Evolutionary conservation across 2,113 vertebrate genomes (phyloP).

Genomic region (Aythya baeri): DNA sequence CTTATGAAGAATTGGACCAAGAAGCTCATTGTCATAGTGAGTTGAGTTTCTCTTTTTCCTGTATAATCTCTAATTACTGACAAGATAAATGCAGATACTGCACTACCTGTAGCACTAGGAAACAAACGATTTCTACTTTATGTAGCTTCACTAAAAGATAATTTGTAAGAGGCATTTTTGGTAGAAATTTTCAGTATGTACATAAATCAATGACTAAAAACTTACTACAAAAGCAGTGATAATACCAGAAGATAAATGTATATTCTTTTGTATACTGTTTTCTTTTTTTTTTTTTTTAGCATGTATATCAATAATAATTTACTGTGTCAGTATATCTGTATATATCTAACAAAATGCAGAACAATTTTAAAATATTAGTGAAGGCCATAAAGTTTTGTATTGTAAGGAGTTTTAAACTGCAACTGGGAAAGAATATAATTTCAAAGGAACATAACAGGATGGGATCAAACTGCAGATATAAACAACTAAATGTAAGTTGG

Average conservation of each 20-base stretch:
- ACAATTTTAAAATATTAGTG: neutral
- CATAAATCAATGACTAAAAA: neutral
- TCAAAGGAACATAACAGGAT: neutral
- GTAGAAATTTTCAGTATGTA: neutral
- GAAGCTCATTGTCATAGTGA: neutral
- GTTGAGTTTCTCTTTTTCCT: neutral
- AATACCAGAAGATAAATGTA: neutral
- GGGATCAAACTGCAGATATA: neutral
- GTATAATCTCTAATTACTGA: neutral
- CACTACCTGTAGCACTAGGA: neutral
- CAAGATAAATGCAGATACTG: neutral
- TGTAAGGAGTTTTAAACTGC: neutral
- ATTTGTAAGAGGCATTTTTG: neutral
- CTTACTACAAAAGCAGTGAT: neutral
- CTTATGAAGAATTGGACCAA: neutral
- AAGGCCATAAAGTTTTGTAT: neutral
- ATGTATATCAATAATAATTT: neutral
- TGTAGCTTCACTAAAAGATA: neutral
- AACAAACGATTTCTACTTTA: neutral
- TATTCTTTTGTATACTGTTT: neutral
- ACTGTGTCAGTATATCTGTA: neutral
- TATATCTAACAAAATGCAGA: neutral
- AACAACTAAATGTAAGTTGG: neutral
- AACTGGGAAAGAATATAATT: neutral
- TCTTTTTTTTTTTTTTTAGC: neutral